Evolutionary conservation across 2,797 vertebrate genomes (phyloP).

Genomic region (Simalia tracyae): DNA sequence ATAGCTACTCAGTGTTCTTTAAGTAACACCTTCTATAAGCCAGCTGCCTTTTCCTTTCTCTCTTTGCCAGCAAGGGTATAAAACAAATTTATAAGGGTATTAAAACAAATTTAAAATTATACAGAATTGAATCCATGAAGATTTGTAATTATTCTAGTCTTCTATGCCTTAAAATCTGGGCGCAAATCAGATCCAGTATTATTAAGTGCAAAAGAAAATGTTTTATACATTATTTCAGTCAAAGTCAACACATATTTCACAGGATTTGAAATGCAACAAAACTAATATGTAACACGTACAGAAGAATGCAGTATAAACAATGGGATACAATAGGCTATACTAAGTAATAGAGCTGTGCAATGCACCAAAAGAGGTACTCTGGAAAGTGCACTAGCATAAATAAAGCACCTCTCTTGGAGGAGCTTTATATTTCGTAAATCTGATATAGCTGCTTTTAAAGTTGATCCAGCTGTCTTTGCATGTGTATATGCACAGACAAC

Average conservation of each 20-base stretch:
- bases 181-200: constrained; percentile 14
- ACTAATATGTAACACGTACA: neutral
- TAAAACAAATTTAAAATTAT: fast-evolving
- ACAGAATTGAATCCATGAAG: constrained; percentile 18
- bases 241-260: neutral
- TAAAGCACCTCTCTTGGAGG: neutral
- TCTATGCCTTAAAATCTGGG: constrained; percentile 36
- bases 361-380: neutral
- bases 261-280: neutral
- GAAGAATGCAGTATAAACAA: neutral
- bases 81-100: fast-evolving
- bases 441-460: neutral
- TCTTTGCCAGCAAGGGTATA: neutral
- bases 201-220: neutral
- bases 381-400: neutral
- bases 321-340: neutral
- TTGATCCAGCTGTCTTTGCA: neutral
- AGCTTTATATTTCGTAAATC: neutral
- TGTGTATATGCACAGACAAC: neutral
- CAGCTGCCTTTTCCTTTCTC: neutral
- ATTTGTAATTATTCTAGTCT: constrained; percentile 7
- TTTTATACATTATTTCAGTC: neutral
- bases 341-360: neutral
- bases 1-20: neutral
- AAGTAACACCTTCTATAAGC: constrained; percentile 18